These are phyloP conservation scores for Rotaria magnacalcarata DNA, from an alignment of 2,888 invertebrate species.

Conservation along the genomic window DNA sequence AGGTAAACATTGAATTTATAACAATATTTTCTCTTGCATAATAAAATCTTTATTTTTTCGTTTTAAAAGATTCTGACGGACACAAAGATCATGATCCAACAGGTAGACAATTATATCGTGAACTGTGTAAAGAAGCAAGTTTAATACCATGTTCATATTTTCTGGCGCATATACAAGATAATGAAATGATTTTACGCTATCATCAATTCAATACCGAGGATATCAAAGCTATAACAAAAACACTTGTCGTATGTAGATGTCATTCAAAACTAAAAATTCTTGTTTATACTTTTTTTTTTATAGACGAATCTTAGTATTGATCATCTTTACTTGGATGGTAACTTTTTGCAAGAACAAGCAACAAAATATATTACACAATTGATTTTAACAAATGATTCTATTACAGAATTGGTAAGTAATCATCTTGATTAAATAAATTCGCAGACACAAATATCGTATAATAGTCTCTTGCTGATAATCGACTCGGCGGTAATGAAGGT, in stretches of 20 bases:
- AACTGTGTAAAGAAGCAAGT: constrained; percentile 53
- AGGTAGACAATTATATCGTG: neutral
- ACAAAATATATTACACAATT: constrained; percentile 52
- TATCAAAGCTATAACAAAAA: constrained; percentile 53
- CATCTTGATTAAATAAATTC: neutral
- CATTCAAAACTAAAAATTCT: neutral
- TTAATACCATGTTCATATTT: constrained; percentile 55
- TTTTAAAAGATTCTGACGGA: neutral
- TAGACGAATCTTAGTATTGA: constrained; percentile 53
- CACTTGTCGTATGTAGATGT: constrained; percentile 39
- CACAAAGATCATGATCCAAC: neutral
- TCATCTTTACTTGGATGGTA: constrained; percentile 53
- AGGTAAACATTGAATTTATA: neutral
- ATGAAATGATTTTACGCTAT: constrained; percentile 53
- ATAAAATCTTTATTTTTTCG: neutral
- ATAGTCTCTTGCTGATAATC: constrained; percentile 55
- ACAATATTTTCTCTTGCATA: neutral
- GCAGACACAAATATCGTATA: neutral
- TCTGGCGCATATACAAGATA: constrained; percentile 54
- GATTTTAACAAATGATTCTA: constrained; percentile 55
- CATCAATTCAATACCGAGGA: constrained; percentile 52
- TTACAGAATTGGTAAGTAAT: constrained; percentile 53
- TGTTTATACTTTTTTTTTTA: constrained; percentile 28
- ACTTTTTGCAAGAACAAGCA: constrained; percentile 53
- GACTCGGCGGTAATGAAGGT: constrained; percentile 52